A percentile compares a stretch with the other conserved stretches of the same genome.
Conservation (phyloP, 2,113 vertebrate genomes). For the Anhinga anhinga region DNA sequence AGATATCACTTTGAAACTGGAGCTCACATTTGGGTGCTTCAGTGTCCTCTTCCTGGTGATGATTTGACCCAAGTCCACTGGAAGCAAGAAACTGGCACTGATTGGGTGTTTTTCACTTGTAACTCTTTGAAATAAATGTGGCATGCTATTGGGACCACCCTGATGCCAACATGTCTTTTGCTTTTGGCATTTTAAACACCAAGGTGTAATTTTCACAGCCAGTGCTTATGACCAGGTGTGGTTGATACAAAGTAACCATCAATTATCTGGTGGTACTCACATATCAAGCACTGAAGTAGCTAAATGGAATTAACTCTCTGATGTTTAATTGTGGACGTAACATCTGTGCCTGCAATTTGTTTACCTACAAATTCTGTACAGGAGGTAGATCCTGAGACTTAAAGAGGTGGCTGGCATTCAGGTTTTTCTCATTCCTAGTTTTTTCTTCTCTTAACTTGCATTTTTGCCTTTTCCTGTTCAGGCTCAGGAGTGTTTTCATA, state of each 20-base stretch:
- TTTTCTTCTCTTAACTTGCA: not conserved
- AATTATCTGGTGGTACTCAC: not conserved
- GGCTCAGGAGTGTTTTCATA: not conserved
- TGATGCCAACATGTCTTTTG: not conserved
- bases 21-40: not conserved
- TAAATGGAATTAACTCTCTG: not conserved
- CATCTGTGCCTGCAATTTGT: not conserved
- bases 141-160: not conserved
- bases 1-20: not conserved
- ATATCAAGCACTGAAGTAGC: not conserved
- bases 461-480: not conserved
- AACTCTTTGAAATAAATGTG: not conserved
- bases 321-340: not conserved
- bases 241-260: not conserved
- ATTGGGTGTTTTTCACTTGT: not conserved
- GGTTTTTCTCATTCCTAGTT: not conserved
- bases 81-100: not conserved
- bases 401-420: not conserved
- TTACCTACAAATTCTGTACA: not conserved
- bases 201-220: not conserved
- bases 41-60: not conserved
- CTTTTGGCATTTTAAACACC: not conserved
- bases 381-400: not conserved
- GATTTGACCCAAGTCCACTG: not conserved
- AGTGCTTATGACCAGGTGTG: not conserved